Evolutionary conservation across 2,888 invertebrate species (phyloP).

Genomic region (Blastobasis adustella): DNA sequence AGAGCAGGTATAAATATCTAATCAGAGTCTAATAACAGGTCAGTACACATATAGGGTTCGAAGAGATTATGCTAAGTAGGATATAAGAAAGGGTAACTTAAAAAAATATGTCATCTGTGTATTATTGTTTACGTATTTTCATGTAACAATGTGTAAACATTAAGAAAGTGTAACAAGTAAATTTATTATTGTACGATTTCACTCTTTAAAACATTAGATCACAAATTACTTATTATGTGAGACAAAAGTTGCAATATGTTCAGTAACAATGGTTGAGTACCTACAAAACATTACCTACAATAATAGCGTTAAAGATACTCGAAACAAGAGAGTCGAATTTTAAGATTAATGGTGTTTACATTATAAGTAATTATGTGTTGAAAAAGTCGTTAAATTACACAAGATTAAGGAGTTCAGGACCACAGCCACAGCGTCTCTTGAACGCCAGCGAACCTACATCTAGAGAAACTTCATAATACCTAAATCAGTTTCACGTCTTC

Average conservation of each 20-base stretch:
- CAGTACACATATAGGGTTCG: slow-evolving; percentile 22
- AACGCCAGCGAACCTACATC: background rate
- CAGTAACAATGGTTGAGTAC: slow-evolving; percentile 40
- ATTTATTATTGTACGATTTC: slow-evolving; percentile 67
- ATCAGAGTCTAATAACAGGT: slow-evolving; percentile 6
- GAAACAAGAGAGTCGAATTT: slow-evolving; percentile 25
- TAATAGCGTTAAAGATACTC: slow-evolving; percentile 28
- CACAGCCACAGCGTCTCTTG: too few species aligned
- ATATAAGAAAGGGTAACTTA: slow-evolving; percentile 51
- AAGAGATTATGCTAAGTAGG: slow-evolving; percentile 29
- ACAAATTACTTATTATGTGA: slow-evolving; percentile 48
- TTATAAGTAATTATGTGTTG: too few species aligned
- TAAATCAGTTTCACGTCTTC: too few species aligned
- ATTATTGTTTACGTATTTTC: slow-evolving; percentile 48
- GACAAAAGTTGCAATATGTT: slow-evolving; percentile 45
- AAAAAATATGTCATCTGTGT: slow-evolving; percentile 58
- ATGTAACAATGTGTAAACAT: slow-evolving; percentile 65
- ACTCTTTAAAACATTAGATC: slow-evolving; percentile 62
- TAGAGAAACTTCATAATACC: slow-evolving; percentile 3
- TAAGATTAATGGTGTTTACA: slow-evolving; percentile 12
- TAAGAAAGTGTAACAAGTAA: slow-evolving; percentile 64
- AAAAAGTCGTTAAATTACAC: too few species aligned
- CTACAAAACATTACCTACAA: slow-evolving; percentile 20
- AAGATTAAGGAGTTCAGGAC: too few species aligned
- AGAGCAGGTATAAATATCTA: slow-evolving; percentile 24